Percentiles rank a stretch among this genome's conserved stretches.
Conservation (phyloP, 1,140 invertebrate species). For the Bombyx mandarina region DNA sequence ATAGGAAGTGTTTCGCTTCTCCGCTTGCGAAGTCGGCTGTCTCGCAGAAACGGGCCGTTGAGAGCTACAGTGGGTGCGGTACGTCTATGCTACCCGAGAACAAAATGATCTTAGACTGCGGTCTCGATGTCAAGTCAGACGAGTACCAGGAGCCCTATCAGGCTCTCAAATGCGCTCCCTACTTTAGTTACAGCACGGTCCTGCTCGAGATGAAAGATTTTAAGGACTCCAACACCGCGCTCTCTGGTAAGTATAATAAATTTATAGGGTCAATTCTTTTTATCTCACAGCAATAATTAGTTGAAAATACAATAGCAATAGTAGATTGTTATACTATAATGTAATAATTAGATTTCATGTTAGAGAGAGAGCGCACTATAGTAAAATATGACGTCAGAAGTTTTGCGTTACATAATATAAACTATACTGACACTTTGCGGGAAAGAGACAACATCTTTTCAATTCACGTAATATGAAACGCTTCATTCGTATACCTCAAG, state of each 20-base stretch:
- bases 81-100: slow-evolving; percentile 73
- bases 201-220: slow-evolving; percentile 84
- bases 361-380: too few species aligned
- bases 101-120: slow-evolving; percentile 64
- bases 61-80: slow-evolving; percentile 54
- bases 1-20: slow-evolving; percentile 83
- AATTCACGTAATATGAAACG: too few species aligned
- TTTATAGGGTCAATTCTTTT: not conserved
- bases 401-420: too few species aligned
- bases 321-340: not conserved
- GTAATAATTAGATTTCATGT: too few species aligned
- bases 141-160: slow-evolving; percentile 87
- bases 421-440: too few species aligned
- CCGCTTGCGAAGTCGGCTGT: slow-evolving; percentile 78
- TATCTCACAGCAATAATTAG: not conserved
- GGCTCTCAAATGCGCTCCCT: slow-evolving; percentile 81
- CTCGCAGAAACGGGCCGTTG: slow-evolving; percentile 32
- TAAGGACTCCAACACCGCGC: slow-evolving; percentile 72
- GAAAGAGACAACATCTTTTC: too few species aligned
- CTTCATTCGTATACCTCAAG: too few species aligned
- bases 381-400: too few species aligned
- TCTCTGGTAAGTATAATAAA: slow-evolving; percentile 51
- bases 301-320: not conserved
- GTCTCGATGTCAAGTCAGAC: slow-evolving; percentile 75
- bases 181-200: slow-evolving; percentile 84